Base-by-base conservation (phyloP, 35 echinoderm and acorn worm genomes). In the Stichopus chloronotus region DNA sequence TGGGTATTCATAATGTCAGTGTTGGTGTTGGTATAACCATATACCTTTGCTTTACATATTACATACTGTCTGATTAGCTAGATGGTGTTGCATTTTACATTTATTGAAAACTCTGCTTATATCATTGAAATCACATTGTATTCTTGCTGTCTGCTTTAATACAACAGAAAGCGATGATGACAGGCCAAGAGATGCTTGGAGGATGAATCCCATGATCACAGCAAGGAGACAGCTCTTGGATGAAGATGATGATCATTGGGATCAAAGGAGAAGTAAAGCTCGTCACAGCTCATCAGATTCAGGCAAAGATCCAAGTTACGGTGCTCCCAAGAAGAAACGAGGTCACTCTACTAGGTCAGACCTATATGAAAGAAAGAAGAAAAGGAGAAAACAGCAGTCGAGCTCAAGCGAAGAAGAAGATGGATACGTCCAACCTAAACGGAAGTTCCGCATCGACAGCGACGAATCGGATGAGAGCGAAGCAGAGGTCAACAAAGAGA, bases 401-500 rank as follows among this genome's bases (percentile, higher is more conserved):
- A 78, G 60, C 6, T 93, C 92, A 16, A 55, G 25, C 21, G 90
- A 92, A 82, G 89, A 94, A 76, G 69, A 88, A 25, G 94, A 95
- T 43, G 88, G 90, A 22, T 91, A 80, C 30, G 80, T 88, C 88
- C 86, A 89, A 23, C 78, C 80, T 5, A 96, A 96, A 72, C 82
- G 95, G 21, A 96, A 96, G 55, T 96, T 96, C 76, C 87, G 92
- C 53, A 89, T 96, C 21, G 92, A 96, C 56, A 96, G 95, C 58
- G 95, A 96, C 9, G 95, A 96, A 4, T 89, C 87, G 8, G 60
- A 59, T 4, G 65, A 19, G 4, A 71, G 59, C 23, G 87, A 52
- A 63, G 87, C 10, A 1, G 87, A 59, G 17, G 21, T 8, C 23
- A 83, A 83, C 30, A 43, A 43, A 43, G 56, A 7, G 7, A 85